Evolutionary conservation across 2,888 invertebrate species (phyloP).

Genomic region (Hypsopygia costalis): DNA sequence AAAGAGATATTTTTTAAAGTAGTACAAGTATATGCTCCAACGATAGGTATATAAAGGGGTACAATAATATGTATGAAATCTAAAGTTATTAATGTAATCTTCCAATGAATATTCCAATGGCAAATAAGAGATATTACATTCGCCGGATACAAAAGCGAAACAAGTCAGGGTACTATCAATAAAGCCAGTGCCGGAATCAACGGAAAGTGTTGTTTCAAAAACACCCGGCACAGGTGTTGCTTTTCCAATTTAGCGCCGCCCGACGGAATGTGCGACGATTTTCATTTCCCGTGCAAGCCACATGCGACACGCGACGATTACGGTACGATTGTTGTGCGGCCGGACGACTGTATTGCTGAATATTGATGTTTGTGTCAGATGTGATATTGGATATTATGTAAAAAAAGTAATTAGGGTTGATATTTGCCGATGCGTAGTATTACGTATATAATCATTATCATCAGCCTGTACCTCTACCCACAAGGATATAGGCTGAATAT

Average conservation of each 20-base stretch:
- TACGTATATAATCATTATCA: too few relatives aligned
- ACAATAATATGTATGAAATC: too few relatives aligned
- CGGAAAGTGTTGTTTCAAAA: constrained; percentile 6
- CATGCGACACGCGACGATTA: constrained; percentile 15
- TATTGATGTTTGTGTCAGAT: not conserved
- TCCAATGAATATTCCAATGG: not conserved
- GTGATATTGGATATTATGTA: too few relatives aligned
- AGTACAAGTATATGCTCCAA: too few relatives aligned
- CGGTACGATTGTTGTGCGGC: constrained; percentile 8
- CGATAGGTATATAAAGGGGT: too few relatives aligned
- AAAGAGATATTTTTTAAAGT: too few relatives aligned
- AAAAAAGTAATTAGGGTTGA: too few relatives aligned
- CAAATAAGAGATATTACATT: not conserved
- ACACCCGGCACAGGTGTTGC: constrained; percentile 16
- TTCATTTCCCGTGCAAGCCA: constrained; percentile 20
- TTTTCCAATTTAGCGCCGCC: constrained; percentile 16
- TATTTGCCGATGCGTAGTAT: too few relatives aligned
- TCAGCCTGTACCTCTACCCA: too few relatives aligned
- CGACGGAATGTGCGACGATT: constrained; percentile 14
- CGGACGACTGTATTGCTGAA: not conserved
- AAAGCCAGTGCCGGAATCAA: not conserved
- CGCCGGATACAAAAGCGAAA: not conserved
- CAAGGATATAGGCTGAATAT: too few relatives aligned
- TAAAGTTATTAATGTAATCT: too few relatives aligned
- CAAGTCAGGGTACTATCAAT: not conserved